phyloP scores from a whole-genome alignment of 2,797 vertebrate species.

The Melanotaenia trifasciata region DNA sequence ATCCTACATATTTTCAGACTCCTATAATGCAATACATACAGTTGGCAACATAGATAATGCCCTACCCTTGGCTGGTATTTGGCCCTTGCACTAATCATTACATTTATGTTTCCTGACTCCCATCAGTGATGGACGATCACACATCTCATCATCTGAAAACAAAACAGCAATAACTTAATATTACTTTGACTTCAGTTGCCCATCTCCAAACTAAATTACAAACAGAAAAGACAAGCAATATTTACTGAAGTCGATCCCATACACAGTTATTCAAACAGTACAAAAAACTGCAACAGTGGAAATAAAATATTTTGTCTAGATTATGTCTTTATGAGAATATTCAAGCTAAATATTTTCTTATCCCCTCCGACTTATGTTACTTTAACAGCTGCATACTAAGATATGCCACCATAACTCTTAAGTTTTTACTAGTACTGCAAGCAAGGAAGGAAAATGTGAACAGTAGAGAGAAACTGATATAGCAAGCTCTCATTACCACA shows the following conservation, averaged over 20 bases:
- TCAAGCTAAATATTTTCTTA: not conserved
- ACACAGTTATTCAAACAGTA: not conserved
- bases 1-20: not conserved
- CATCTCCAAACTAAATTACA: not conserved
- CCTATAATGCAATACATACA: not conserved
- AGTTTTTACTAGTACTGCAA: not conserved
- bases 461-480: conserved; percentile 38
- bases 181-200: not conserved
- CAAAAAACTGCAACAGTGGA: not conserved
- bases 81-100: not conserved
- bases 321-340: not conserved
- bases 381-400: not conserved
- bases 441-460: conserved; percentile 15
- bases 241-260: not conserved
- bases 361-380: not conserved
- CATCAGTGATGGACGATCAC: not conserved
- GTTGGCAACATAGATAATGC: not conserved
- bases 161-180: not conserved
- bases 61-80: not conserved
- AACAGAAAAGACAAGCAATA: not conserved
- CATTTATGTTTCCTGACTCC: not conserved
- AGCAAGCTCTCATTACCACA: conserved; percentile 45
- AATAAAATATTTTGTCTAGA: not conserved
- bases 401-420: not conserved
- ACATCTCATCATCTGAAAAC: not conserved